Conservation (phyloP, 2,113 vertebrate genomes). For the Alethe diademata region DNA sequence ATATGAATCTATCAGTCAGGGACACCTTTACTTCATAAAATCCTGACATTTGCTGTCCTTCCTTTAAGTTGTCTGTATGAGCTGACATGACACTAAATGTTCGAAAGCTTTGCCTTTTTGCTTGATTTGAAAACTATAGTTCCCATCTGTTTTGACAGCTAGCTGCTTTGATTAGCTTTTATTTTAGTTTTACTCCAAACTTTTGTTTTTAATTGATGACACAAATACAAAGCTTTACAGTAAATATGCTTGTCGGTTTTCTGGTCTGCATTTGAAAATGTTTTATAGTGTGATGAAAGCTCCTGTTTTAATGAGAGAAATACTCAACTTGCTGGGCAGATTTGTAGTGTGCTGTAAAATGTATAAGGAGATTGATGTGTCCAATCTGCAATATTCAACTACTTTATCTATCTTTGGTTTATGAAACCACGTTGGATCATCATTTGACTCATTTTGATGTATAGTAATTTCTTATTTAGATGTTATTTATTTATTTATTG, state of each 20-base stretch:
- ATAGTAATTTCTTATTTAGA: background rate
- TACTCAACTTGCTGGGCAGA: background rate
- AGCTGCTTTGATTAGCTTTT: slow-evolving; percentile 50
- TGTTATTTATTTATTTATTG: background rate
- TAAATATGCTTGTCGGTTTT: slow-evolving; percentile 22
- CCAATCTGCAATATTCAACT: background rate
- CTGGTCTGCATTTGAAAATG: slow-evolving; percentile 37
- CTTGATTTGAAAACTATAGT: slow-evolving; percentile 50
- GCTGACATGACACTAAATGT: slow-evolving; percentile 4
- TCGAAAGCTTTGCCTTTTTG: slow-evolving; percentile 28
- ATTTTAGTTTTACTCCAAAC: slow-evolving; percentile 45
- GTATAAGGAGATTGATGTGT: background rate
- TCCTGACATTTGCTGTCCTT: background rate
- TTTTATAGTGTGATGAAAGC: slow-evolving; percentile 28
- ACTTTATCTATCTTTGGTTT: background rate
- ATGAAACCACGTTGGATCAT: background rate
- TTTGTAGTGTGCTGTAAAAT: slow-evolving; percentile 16
- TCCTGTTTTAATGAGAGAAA: slow-evolving; percentile 27
- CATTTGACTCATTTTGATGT: background rate
- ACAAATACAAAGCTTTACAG: slow-evolving; percentile 44
- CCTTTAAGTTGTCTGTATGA: slow-evolving; percentile 4
- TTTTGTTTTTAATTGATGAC: slow-evolving; percentile 56
- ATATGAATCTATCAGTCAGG: background rate
- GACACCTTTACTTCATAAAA: background rate
- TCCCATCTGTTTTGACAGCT: slow-evolving; percentile 64